Evolutionary conservation across 1,140 invertebrate genomes (phyloP), one percentile per base, ranked within the genome.

Genomic region (Chironomus striatipennis): DNA sequence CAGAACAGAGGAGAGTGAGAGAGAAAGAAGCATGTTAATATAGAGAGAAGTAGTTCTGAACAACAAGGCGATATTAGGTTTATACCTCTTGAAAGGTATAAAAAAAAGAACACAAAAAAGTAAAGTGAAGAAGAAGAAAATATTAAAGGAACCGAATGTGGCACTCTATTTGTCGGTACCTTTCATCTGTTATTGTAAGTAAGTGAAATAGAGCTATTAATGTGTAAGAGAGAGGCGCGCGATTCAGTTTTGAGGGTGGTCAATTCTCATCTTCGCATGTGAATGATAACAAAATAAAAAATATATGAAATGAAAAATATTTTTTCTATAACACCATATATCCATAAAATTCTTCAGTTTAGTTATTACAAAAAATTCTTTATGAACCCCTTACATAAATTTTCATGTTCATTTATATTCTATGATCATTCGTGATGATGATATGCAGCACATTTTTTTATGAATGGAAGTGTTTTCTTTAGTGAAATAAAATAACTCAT

Each of bases 121-220:
- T 15, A 57, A 12, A 57, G 47, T 12, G 47, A 57, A 57, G 15
- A 57, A 57, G 47, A 57, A 15, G 47, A 70, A 21, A 18, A 70
- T 70, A 70, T 70, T 70, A 70, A 70, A 70, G 65, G 65, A 70
- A 70, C 65, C 65, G 65, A 70, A 70, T 70, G 65, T 70, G 65
- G 65, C 65, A 70, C 65, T 21, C 65, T 70, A 21, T 70, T 21
- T 18, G 65, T 70, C 65, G 65, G 65, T 70, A 17, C 18, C 65
- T 70, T 70, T 70, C 18, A 70, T 70, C 47, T 57, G 47, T 10
- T 57, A 57, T 57, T 57, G 47, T 57, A 57, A 57, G 47, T n/a
- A n/a, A 12, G n/a, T 57, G 47, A 57, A 57, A 12, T 57, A n/a
- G 47, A 20, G 65, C 65, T 70, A 70, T 70, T 34, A 34, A 34